A percentile compares a stretch with the other conserved stretches of the same genome.
Conservation (phyloP, 2,888 invertebrate genomes). For the Empis stercorea region DNA sequence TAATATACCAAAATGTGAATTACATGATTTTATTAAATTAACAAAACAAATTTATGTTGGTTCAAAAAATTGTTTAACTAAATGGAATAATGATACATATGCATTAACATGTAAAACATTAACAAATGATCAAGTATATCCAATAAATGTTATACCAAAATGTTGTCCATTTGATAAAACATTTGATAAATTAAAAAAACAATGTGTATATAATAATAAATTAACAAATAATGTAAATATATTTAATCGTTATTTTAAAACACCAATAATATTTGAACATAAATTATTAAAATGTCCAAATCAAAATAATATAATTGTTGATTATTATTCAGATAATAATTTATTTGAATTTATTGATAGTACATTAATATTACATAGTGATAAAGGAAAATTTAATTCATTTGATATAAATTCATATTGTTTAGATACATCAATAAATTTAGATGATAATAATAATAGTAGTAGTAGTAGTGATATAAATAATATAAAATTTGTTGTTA, state of each 20-base stretch:
- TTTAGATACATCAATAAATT: constrained; percentile 27
- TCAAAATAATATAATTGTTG: constrained; percentile 23
- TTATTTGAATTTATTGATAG: constrained; percentile 19
- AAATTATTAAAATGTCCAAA: constrained; percentile 20
- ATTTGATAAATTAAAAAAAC: constrained; percentile 18
- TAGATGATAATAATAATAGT: constrained; percentile 9
- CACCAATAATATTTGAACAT: constrained; percentile 22
- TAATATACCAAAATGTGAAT: neutral
- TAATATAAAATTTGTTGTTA: constrained; percentile 7
- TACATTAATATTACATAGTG: constrained; percentile 14
- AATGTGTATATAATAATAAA: constrained; percentile 16
- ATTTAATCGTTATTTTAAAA: constrained; percentile 21
- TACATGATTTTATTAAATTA: neutral
- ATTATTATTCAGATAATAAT: constrained; percentile 21
- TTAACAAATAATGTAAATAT: constrained; percentile 16
- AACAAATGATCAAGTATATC: constrained; percentile 11
- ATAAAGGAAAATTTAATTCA: constrained; percentile 12
- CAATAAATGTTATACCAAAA: constrained; percentile 24
- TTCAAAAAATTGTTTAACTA: neutral
- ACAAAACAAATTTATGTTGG: neutral
- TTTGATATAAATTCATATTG: constrained; percentile 23
- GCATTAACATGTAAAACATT: neutral
- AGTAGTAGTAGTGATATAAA: constrained; percentile 9
- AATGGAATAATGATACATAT: neutral
- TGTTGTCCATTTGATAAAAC: constrained; percentile 27